phyloP scores from a whole-genome alignment of 2,888 invertebrate genomes.

The Phania funesta region DNA sequence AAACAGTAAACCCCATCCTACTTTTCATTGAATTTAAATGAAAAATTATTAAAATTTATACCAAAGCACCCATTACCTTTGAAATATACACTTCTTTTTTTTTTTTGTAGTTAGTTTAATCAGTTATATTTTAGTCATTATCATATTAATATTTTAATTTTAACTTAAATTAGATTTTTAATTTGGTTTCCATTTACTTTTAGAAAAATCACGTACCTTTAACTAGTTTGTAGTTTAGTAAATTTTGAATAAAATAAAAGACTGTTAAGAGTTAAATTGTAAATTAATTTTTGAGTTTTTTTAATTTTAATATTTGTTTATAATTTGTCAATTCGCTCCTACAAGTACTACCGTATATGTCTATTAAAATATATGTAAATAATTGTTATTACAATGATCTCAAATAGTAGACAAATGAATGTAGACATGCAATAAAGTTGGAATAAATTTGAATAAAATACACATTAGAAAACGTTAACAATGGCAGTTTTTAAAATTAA shows the following conservation, averaged over 20 bases:
- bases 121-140: conserved; percentile 19
- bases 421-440: background rate
- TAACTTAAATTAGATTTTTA: too few relatives aligned
- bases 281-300: conserved; percentile 5
- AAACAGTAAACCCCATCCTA: conserved; percentile 27
- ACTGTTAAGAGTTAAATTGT: conserved; percentile 32
- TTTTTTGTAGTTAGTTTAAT: conserved; percentile 44
- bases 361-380: conserved; percentile 21
- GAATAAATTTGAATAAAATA: conserved; percentile 30
- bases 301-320: background rate
- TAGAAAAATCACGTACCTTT: conserved; percentile 50
- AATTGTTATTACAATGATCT: conserved; percentile 43
- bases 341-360: conserved; percentile 18
- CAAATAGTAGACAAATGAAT: conserved; percentile 16
- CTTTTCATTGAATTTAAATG: conserved; percentile 29
- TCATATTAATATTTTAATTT: conserved; percentile 1
- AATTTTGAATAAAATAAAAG: conserved; percentile 51
- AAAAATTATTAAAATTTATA: conserved; percentile 54
- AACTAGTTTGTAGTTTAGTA: conserved; percentile 61
- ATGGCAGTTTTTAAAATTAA: too few relatives aligned
- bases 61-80: conserved; percentile 65
- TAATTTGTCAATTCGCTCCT: background rate
- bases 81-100: conserved; percentile 17
- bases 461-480: background rate
- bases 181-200: conserved; percentile 1